Evolutionary conservation across 2,797 vertebrate species (phyloP), one percentile per base, ranked within the genome.

Genomic region (Hydrophis major): DNA sequence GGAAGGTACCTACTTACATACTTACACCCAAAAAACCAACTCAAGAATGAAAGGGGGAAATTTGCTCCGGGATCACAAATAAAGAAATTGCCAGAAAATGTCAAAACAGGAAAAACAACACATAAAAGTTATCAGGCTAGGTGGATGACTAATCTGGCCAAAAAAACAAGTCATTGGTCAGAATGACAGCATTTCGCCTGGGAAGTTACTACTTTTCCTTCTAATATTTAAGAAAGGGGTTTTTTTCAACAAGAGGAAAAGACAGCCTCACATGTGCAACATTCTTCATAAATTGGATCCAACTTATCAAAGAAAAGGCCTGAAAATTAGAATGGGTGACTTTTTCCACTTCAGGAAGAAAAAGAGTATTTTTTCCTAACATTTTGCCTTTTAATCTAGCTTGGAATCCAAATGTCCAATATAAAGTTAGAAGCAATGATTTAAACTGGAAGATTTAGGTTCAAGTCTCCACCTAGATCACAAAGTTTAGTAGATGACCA

Each of bases 21-120:
- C 28, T 3, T 28, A 60, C 0, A 55, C n/a, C 53, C 2, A 3
- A 88, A 20, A 88, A 87, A 93, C 12, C 25, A 60, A 89, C 88
- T 88, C 90, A 96, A 95, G 89, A 93, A 94, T 88, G 90, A n/a
- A 3, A 92, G 32, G 89, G 87, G 90, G 63, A 6, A 91, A 61
- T 56, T 95, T 63, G 11, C 37, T 89, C 47, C 88, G 57, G 11
- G 2, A 90, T 87, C 66, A 69, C 3, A 94, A 95, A 61, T 55
- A 91, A 28, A 87, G 94, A 93, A 95, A 88, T 83, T 78, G 91
- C 57, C 86, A 86, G 22, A 87, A 28, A 50, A 50, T 86, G 74
- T 95, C 94, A 94, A 94, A 95, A 95, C 93, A 96, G 96, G 94
- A 94, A 95, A 95, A 94, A 88, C 0, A 0, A 87, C 92, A 74